Percentiles rank a stretch among this genome's conserved stretches.
Conservation (phyloP, 2,797 vertebrate species). For the Remorina albescens region DNA sequence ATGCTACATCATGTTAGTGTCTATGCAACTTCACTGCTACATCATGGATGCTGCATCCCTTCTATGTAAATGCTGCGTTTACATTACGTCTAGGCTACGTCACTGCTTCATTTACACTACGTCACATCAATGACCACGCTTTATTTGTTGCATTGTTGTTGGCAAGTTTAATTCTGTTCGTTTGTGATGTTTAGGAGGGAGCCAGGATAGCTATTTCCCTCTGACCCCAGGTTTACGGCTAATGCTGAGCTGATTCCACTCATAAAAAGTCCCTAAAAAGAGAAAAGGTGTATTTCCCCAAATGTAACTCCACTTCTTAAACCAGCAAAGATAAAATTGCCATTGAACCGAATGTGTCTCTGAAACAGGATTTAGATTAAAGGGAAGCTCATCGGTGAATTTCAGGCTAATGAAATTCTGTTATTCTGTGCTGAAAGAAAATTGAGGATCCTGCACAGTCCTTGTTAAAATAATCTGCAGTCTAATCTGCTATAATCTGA, state of each 20-base stretch:
- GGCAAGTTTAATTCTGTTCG: not conserved
- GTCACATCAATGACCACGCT: too few relatives aligned
- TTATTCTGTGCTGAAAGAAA: not conserved
- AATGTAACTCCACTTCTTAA: not conserved
- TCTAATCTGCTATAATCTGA: conserved; percentile 60
- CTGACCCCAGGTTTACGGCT: not conserved
- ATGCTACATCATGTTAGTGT: too few relatives aligned
- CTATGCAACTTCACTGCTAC: too few relatives aligned
- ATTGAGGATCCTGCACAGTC: not conserved
- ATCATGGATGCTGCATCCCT: too few relatives aligned
- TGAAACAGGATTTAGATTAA: not conserved
- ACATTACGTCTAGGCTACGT: too few relatives aligned
- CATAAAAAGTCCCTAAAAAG: not conserved
- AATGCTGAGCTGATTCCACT: too few relatives aligned
- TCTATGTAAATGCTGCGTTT: too few relatives aligned
- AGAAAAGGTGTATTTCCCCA: not conserved
- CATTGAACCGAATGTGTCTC: not conserved
- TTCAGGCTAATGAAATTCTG: conserved; percentile 18
- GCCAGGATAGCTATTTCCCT: not conserved
- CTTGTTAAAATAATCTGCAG: conserved; percentile 33
- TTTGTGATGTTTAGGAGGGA: not conserved
- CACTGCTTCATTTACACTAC: too few relatives aligned
- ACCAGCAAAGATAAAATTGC: not conserved
- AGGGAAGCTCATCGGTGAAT: not conserved
- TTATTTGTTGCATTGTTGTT: too few relatives aligned